These are phyloP conservation scores for Microplitis demolitor DNA, from an alignment of 1,140 invertebrate genomes.

Conservation along the genomic window DNA sequence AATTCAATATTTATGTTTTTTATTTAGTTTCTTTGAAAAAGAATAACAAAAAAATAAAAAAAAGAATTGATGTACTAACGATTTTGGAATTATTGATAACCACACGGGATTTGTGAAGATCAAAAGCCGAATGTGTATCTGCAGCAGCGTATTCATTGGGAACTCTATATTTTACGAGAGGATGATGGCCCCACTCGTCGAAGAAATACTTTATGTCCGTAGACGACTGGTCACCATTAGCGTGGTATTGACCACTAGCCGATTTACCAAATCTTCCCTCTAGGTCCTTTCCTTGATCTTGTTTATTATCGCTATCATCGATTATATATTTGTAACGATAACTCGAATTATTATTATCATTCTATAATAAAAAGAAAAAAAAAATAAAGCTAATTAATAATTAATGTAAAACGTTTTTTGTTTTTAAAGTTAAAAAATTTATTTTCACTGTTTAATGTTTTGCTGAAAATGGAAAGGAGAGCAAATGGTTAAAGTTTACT, in stretches of 20 bases:
- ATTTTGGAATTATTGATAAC: conserved; percentile 47
- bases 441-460: background rate
- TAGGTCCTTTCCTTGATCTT: conserved; percentile 62
- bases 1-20: too few species aligned
- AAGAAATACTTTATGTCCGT: conserved; percentile 67
- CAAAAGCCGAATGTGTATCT: conserved; percentile 62
- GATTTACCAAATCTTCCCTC: conserved; percentile 62
- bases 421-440: background rate
- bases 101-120: conserved; percentile 62
- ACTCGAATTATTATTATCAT: conserved; percentile 54
- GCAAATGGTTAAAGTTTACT: background rate
- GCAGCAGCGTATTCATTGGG: conserved; percentile 52
- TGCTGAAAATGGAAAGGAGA: background rate
- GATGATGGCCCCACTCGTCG: conserved; percentile 69
- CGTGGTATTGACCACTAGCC: conserved; percentile 61
- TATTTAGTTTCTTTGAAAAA: too few species aligned
- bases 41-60: background rate
- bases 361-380: conserved; percentile 15
- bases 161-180: conserved; percentile 64
- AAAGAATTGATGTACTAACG: conserved; percentile 34
- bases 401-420: background rate
- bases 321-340: conserved; percentile 64
- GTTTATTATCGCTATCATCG: conserved; percentile 51
- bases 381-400: background rate
- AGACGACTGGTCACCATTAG: conserved; percentile 45